Evolutionary conservation across 1,140 invertebrate genomes (phyloP).

Genomic region (Steinernema feltiae): DNA sequence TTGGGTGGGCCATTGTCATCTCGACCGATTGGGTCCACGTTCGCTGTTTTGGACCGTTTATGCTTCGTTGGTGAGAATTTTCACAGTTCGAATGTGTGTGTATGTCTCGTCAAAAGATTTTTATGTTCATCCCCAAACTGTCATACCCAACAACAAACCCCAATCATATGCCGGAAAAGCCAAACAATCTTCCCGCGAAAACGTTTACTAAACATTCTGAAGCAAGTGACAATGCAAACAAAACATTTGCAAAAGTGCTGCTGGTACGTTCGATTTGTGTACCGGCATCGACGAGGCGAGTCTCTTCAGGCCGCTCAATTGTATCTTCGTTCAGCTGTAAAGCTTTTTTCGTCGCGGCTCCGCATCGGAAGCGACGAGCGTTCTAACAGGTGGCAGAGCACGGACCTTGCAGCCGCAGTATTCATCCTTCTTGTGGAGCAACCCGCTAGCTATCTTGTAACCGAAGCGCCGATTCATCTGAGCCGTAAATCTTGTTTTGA

Average conservation of each 20-base stretch:
- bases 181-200: no score
- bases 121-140: no score
- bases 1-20: no score
- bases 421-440: slow-evolving; percentile 84
- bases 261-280: slow-evolving; percentile 32
- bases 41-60: no score
- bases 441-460: slow-evolving; percentile 71
- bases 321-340: slow-evolving; percentile 46
- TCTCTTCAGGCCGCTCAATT: slow-evolving; percentile 33
- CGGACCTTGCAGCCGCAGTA: slow-evolving; percentile 79
- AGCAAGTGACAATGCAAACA: slow-evolving; percentile 16
- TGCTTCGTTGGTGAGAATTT: no score
- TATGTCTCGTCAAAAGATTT: no score
- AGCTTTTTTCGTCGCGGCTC: slow-evolving; percentile 35
- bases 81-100: no score
- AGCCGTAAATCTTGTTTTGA: slow-evolving; percentile 57
- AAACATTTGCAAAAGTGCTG: slow-evolving; percentile 15
- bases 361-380: slow-evolving; percentile 34
- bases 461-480: slow-evolving; percentile 57
- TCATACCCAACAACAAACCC: no score
- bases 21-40: no score
- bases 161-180: no score
- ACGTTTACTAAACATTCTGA: no score
- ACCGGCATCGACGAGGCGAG: slow-evolving; percentile 30
- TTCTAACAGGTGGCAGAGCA: slow-evolving; percentile 61